A percentile compares a stretch with the other conserved stretches of the same genome.
Conservation (phyloP, 2,888 invertebrate genomes). For the Atrina japonica region DNA sequence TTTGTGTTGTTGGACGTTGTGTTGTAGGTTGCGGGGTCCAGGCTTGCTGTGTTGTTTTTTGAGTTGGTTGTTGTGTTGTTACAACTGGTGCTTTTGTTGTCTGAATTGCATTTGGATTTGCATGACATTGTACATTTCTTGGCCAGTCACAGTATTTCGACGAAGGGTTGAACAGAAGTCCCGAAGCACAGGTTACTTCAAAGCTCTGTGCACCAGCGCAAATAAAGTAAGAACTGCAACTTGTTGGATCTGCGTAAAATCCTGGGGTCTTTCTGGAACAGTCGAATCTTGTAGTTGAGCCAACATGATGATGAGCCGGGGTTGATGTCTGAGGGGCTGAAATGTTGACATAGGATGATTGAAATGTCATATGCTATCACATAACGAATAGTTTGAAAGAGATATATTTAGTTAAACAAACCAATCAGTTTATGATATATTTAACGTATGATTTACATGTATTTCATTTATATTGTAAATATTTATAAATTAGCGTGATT, state of each 20-base stretch:
- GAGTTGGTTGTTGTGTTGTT: conserved; percentile 9
- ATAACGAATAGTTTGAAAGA: too few relatives aligned
- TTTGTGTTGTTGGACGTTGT: neutral
- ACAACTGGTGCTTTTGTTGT: conserved; percentile 7
- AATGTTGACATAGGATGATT: too few relatives aligned
- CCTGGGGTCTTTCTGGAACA: conserved; percentile 30
- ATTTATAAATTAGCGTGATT: too few relatives aligned
- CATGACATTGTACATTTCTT: conserved; percentile 27
- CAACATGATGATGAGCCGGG: conserved; percentile 21
- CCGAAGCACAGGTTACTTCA: conserved; percentile 32
- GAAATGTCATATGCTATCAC: too few relatives aligned
- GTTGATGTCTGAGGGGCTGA: neutral
- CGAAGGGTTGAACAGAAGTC: conserved; percentile 57
- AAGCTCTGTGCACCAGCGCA: conserved; percentile 30
- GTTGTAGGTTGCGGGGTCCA: neutral
- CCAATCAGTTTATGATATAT: too few relatives aligned
- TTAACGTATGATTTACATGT: too few relatives aligned
- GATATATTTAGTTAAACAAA: too few relatives aligned
- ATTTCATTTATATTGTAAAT: too few relatives aligned
- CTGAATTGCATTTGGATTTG: neutral
- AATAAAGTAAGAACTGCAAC: conserved; percentile 31
- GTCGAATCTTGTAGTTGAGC: conserved; percentile 17
- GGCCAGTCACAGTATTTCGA: conserved; percentile 34
- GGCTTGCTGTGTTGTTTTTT: neutral
- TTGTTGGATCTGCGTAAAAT: conserved; percentile 35